These are phyloP conservation scores for Lepus oiostolus DNA, from an alignment of 2,797 vertebrate species.

Conservation along the genomic window DNA sequence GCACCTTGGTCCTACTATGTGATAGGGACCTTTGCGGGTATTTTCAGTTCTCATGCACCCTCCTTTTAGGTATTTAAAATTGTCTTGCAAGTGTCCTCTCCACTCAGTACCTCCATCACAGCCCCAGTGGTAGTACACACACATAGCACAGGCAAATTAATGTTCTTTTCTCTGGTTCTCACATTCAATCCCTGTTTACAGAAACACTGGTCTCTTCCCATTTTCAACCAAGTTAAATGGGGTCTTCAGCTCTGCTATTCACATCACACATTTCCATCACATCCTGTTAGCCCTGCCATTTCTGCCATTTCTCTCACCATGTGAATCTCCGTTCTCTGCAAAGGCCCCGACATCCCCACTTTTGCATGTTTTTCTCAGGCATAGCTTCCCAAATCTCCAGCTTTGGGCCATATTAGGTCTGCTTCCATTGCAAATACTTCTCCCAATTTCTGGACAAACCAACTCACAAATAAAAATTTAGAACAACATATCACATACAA, in stretches of 20 bases:
- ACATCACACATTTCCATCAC: not conserved
- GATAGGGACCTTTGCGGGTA: not conserved
- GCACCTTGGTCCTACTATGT: not conserved
- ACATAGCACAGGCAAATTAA: not conserved
- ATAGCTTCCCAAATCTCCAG: not conserved
- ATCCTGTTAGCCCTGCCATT: fast-evolving
- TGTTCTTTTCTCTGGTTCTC: not conserved
- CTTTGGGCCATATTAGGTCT: not conserved
- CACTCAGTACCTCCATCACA: not conserved
- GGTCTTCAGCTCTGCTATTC: not conserved
- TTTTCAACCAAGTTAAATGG: not conserved
- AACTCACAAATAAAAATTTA: not conserved
- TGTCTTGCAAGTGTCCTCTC: not conserved
- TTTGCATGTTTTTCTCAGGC: not conserved
- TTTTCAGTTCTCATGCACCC: not conserved
- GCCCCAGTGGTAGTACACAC: not conserved
- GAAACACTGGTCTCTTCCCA: not conserved
- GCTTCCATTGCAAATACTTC: not conserved
- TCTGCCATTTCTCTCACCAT: fast-evolving
- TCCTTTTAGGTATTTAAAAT: not conserved
- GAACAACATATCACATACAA: not conserved
- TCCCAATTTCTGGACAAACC: not conserved
- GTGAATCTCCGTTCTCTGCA: too few relatives aligned
- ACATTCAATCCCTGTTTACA: not conserved
- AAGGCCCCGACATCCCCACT: not conserved